Percentiles rank a stretch among this genome's conserved stretches.
These are phyloP conservation scores for Achatina immaculata DNA, from an alignment of 1,140 invertebrate genomes.

Conservation along the genomic window DNA sequence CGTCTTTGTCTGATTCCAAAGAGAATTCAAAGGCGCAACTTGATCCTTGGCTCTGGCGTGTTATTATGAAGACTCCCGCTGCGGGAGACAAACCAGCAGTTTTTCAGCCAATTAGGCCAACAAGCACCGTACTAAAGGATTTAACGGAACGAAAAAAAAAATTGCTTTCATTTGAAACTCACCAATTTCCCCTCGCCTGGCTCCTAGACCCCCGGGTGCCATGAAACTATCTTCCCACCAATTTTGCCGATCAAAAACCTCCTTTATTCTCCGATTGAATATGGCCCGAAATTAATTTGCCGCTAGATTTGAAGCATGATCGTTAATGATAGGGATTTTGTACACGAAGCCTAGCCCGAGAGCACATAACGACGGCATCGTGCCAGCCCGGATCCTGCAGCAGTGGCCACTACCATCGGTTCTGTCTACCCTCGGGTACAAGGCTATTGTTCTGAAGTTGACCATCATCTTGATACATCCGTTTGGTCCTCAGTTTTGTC, in stretches of 20 bases:
- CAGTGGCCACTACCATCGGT: no score
- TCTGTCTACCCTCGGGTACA: no score
- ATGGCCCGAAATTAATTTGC: constrained; percentile 30
- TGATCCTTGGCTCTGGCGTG: neutral
- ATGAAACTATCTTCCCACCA: constrained; percentile 1
- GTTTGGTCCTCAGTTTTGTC: no score
- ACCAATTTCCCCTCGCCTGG: constrained; percentile 16
- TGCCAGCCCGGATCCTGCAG: no score
- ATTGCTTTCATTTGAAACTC: constrained; percentile 30
- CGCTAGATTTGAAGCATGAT: constrained; percentile 24
- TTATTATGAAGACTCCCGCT: constrained; percentile 15
- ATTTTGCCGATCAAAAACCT: constrained; percentile 28
- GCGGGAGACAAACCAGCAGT: neutral
- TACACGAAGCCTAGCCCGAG: constrained; percentile 13
- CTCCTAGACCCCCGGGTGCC: neutral
- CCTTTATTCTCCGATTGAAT: constrained; percentile 29
- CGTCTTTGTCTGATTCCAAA: constrained; percentile 11
- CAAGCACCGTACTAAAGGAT: neutral
- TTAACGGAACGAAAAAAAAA: neutral
- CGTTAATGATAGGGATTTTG: constrained; percentile 34
- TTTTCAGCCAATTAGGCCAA: constrained; percentile 26
- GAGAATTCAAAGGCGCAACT: constrained; percentile 26
- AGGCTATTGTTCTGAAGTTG: no score
- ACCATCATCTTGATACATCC: no score
- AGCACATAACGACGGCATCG: no score